phyloP scores from a whole-genome alignment of 2,113 vertebrate genomes.

The Neotoma lepida region DNA sequence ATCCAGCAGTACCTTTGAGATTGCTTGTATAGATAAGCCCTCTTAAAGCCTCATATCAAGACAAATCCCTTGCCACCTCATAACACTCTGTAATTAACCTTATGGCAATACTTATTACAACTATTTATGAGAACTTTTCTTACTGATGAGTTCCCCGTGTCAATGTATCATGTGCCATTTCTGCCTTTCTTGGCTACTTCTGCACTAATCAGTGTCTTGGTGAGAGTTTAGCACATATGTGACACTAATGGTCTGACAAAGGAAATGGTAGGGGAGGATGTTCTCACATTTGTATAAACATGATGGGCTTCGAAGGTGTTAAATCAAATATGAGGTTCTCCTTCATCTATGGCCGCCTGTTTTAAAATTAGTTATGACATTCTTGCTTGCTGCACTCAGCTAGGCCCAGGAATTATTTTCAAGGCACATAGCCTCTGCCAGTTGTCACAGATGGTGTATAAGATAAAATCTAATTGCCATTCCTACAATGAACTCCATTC shows the following conservation, averaged over 20 bases:
- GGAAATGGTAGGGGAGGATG: not conserved
- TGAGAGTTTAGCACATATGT: not conserved
- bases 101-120: not conserved
- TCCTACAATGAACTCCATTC: slow-evolving; percentile 63
- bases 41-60: not conserved
- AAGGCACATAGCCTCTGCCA: not conserved
- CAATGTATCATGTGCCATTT: not conserved
- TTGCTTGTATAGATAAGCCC: not conserved
- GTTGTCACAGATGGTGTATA: slow-evolving; percentile 38
- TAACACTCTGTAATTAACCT: not conserved
- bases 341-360: not conserved
- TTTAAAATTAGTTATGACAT: slow-evolving; percentile 46
- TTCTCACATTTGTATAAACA: not conserved
- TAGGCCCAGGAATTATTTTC: slow-evolving; percentile 53
- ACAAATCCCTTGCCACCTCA: not conserved
- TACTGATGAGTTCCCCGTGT: not conserved
- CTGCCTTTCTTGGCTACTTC: not conserved
- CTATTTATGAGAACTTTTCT: slow-evolving; percentile 16
- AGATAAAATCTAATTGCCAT: slow-evolving; percentile 75
- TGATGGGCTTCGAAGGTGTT: not conserved
- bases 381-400: slow-evolving; percentile 25
- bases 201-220: not conserved
- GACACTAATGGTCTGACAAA: not conserved
- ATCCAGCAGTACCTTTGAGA: not conserved
- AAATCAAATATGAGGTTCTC: not conserved